phyloP scores from a whole-genome alignment of 1,140 invertebrate genomes.

The Streblospio benedicti region DNA sequence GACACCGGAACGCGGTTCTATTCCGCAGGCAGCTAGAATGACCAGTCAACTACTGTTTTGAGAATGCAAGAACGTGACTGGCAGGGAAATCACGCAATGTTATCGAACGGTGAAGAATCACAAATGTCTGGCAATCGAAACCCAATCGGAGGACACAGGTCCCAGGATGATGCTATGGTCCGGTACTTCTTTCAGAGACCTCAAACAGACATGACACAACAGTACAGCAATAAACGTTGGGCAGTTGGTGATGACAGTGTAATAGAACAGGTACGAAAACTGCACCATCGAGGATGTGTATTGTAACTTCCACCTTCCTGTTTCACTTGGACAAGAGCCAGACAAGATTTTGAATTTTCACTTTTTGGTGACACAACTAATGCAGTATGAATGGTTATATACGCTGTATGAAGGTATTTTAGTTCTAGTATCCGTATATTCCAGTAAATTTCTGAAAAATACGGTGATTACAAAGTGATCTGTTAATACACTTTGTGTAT shows the following conservation, averaged over 20 bases:
- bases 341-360: neutral
- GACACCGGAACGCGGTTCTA: neutral
- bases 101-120: slow-evolving; percentile 26
- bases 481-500: too few relatives aligned
- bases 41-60: slow-evolving; percentile 31
- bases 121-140: slow-evolving; percentile 29
- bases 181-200: slow-evolving; percentile 77
- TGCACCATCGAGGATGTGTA: too few relatives aligned
- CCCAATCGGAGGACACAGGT: slow-evolving; percentile 14
- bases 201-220: slow-evolving; percentile 65
- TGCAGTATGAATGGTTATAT: neutral
- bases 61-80: slow-evolving; percentile 40
- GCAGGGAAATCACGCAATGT: slow-evolving; percentile 34
- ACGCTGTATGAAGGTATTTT: neutral
- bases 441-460: too few relatives aligned
- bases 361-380: neutral
- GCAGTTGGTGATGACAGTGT: slow-evolving; percentile 70
- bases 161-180: slow-evolving; percentile 76
- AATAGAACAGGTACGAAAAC: slow-evolving; percentile 53
- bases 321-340: neutral
- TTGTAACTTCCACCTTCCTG: too few relatives aligned
- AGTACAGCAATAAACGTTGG: slow-evolving; percentile 65
- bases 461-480: too few relatives aligned
- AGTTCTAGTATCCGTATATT: too few relatives aligned
- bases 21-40: slow-evolving; percentile 27